Evolutionary conservation across 1,140 invertebrate genomes (phyloP), one percentile per base, ranked within the genome.

Genomic region (Liolophura sinensis): DNA sequence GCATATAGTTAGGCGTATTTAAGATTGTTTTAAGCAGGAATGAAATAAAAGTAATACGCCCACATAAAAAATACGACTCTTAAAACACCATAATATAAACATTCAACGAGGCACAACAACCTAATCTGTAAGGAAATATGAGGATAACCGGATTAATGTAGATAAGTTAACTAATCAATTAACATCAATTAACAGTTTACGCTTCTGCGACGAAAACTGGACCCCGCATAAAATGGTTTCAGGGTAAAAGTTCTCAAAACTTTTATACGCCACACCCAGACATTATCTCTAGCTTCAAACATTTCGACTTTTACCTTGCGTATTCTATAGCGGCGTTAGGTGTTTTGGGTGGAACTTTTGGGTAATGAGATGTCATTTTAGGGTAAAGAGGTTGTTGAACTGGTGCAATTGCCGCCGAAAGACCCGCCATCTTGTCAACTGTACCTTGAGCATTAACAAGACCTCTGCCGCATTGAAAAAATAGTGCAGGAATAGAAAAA

Each of bases 331-430:
- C 47, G 49, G 68, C 63, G 51, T 73, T 62, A 40, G 70, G 75
- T 75, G 63, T 78, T 70, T 22, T 75, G 67, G 62, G 65, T 49
- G 73, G 68, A 61, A 73, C 68, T 14, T 65, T 49, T 27, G 68
- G 69, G 56, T 70, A 70, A 50, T 72, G 68, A 47, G 65, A 69
- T 49, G 50, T 50, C 49, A 40, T 64, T 31, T 18, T 31, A 50
- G 49, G n/a, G 22, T 6, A 11, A 49, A 14, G 18, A 57, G 22
- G 22, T 16, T 15, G 25, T 65, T 25, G 22, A 16, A 65, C 64
- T 47, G 51, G 22, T n/a, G 55, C 20, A 58, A 51, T 18, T n/a
- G 16, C 51, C 78, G 80, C 65, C 64, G 48, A 50, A 25, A n/a
- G 59, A 25, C 64, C 54, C 46, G 31, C 31, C 31, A 40, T 40